These are phyloP conservation scores for Pseudeuparius sepicola DNA, from an alignment of 2,888 invertebrate species.

Conservation along the genomic window DNA sequence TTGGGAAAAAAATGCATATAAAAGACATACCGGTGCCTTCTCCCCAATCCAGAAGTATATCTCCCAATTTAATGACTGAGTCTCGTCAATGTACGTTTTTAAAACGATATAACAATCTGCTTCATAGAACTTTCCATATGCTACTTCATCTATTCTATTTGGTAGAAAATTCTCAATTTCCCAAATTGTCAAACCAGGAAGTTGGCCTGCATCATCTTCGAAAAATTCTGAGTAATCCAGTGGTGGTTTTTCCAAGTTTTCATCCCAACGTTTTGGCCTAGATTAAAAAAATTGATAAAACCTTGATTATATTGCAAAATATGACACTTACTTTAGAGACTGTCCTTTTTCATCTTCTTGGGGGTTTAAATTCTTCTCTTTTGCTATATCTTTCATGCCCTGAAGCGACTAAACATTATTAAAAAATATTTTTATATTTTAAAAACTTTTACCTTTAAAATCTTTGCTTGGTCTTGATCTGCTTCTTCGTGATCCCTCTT, in stretches of 20 bases:
- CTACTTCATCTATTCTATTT: constrained; percentile 84
- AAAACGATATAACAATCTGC: constrained; percentile 97
- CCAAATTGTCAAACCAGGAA: constrained; percentile 90
- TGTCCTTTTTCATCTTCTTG: constrained; percentile 57
- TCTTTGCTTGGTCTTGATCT: constrained; percentile 80
- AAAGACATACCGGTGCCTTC: constrained; percentile 68
- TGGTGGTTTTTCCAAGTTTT: constrained; percentile 87
- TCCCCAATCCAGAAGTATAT: constrained; percentile 99
- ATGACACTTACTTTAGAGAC: constrained; percentile 54
- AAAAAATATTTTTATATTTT: constrained; percentile 7
- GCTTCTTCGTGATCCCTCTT: constrained; percentile 70
- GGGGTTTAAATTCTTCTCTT: constrained; percentile 68
- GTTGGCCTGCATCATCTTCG: constrained; percentile 88
- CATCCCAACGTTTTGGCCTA: constrained; percentile 94
- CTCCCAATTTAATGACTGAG: constrained; percentile 80
- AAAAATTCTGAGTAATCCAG: constrained; percentile 96
- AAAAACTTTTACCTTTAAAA: constrained; percentile 52
- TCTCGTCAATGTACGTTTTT: constrained; percentile 76
- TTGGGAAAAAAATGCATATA: not conserved
- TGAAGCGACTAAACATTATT: constrained; percentile 31
- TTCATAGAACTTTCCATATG: constrained; percentile 97
- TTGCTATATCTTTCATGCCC: constrained; percentile 79
- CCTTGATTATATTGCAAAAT: not conserved
- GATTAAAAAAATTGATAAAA: constrained; percentile 9
- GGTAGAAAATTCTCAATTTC: constrained; percentile 99